A percentile compares a stretch with the other conserved stretches of the same genome.
phyloP scores from a whole-genome alignment of 2,797 vertebrate genomes.

The Acropternis orthonyx region DNA sequence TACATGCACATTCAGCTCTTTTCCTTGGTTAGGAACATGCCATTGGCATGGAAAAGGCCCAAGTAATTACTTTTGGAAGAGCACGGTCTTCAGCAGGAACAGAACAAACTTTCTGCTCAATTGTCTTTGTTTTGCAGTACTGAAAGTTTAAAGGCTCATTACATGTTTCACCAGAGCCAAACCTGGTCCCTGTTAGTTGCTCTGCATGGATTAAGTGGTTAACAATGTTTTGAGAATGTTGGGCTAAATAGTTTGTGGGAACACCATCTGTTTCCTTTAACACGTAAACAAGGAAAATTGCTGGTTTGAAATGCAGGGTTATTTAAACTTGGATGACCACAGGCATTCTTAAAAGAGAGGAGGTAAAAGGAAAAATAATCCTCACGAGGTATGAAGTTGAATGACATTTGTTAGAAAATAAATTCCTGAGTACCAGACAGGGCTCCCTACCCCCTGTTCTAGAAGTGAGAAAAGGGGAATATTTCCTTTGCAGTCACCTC shows the following conservation, averaged over 20 bases:
- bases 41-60: conserved; percentile 40
- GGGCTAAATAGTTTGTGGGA: conserved; percentile 57
- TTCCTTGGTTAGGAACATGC: conserved; percentile 48
- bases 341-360: conserved; percentile 70
- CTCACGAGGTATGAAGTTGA: conserved; percentile 24
- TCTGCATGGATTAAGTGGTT: conserved; percentile 15
- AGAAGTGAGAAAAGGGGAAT: background rate
- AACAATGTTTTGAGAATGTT: conserved; percentile 39
- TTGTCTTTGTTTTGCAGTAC: conserved; percentile 11
- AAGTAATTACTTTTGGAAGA: background rate
- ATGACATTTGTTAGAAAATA: conserved; percentile 69
- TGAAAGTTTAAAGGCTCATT: background rate
- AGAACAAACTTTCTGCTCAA: background rate
- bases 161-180: conserved; percentile 12
- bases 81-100: background rate
- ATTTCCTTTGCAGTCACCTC: background rate
- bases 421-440: conserved; percentile 37
- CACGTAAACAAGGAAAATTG: conserved; percentile 75
- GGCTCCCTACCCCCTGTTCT: background rate
- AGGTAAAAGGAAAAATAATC: conserved; percentile 4
- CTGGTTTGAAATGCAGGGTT: conserved; percentile 71
- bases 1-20: conserved; percentile 65
- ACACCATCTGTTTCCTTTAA: conserved; percentile 77
- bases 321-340: conserved; percentile 69
- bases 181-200: background rate